phyloP scores from a whole-genome alignment of 2,888 invertebrate species.

The Caenorhabditis wallacei region DNA sequence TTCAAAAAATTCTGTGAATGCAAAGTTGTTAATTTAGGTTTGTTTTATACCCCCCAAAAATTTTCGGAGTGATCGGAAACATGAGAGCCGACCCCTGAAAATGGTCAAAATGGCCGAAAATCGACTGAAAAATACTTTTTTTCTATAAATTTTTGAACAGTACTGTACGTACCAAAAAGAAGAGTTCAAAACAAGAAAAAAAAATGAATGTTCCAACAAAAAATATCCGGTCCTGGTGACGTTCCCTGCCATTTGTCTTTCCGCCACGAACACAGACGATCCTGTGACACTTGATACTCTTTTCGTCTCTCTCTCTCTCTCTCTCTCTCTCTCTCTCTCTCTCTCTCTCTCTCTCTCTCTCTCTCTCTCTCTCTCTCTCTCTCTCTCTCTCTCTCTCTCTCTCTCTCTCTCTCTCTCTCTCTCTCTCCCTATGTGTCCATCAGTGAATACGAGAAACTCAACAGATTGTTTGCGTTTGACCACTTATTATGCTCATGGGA shows the following conservation, averaged over 20 bases:
- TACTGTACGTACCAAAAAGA: too few relatives aligned
- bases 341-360: slow-evolving; percentile 2
- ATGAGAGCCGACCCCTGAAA: too few relatives aligned
- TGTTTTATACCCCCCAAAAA: too few relatives aligned
- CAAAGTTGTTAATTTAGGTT: too few relatives aligned
- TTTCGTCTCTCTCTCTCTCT: background rate
- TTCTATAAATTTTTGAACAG: too few relatives aligned
- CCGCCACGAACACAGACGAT: background rate
- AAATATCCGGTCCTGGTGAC: slow-evolving; percentile 17
- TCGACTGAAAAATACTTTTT: too few relatives aligned
- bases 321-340: background rate
- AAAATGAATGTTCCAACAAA: slow-evolving; percentile 2
- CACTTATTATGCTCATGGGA: slow-evolving; percentile 56
- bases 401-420: background rate
- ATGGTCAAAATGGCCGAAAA: too few relatives aligned
- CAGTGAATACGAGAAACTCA: slow-evolving; percentile 19
- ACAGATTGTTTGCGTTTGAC: slow-evolving; percentile 48
- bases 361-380: background rate
- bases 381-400: background rate
- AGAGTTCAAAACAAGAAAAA: too few relatives aligned
- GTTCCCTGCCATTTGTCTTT: slow-evolving; percentile 5
- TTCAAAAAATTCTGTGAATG: too few relatives aligned
- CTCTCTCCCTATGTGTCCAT: slow-evolving; percentile 11
- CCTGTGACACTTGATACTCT: slow-evolving; percentile 37
- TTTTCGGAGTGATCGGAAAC: too few relatives aligned